A percentile compares a stretch with the other conserved stretches of the same genome.
Conservation (phyloP, 2,113 vertebrate genomes). For the Ptyas mucosa region DNA sequence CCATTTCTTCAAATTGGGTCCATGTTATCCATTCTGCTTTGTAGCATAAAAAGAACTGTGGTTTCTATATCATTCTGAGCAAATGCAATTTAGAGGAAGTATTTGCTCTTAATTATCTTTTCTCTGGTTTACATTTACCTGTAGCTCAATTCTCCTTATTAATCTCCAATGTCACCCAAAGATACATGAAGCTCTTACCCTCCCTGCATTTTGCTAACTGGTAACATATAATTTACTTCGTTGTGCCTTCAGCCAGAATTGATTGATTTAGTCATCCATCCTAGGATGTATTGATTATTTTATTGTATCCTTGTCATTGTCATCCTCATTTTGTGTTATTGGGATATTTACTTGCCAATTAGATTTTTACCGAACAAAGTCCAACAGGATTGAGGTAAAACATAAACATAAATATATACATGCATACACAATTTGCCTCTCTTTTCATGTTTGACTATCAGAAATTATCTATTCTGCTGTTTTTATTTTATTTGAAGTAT, state of each 20-base stretch:
- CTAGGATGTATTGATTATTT: background rate
- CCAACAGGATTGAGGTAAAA: background rate
- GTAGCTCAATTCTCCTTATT: background rate
- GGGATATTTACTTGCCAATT: background rate
- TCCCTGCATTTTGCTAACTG: background rate
- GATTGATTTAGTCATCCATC: background rate
- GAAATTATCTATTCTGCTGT: background rate
- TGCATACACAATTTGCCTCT: background rate
- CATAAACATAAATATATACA: background rate
- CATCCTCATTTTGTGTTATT: background rate
- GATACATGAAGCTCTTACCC: background rate
- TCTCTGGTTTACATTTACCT: background rate
- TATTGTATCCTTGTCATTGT: background rate
- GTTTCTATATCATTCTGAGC: background rate
- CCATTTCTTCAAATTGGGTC: background rate
- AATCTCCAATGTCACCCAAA: background rate
- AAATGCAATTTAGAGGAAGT: accelerated
- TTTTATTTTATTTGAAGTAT: background rate
- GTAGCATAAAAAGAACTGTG: background rate
- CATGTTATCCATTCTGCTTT: background rate
- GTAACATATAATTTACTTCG: background rate
- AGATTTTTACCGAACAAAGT: background rate
- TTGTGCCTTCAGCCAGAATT: background rate
- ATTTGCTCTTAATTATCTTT: background rate
- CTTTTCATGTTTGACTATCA: background rate